Conservation (phyloP, 2,797 vertebrate genomes). For the Pampus argenteus region DNA sequence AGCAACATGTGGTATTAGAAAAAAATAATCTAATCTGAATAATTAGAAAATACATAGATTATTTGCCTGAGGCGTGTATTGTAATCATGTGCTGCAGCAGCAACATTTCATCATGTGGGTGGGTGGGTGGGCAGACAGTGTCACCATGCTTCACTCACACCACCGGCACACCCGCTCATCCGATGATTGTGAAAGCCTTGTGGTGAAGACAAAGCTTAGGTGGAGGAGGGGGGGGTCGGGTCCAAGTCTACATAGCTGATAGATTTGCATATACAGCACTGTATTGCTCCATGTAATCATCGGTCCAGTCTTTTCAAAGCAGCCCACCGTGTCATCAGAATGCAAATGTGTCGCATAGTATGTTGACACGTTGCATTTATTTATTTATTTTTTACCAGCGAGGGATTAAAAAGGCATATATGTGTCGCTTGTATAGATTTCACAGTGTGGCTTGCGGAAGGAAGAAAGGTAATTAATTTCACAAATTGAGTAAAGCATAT, state of each 20-base stretch:
- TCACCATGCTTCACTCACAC: conserved; percentile 46
- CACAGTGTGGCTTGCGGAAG: conserved; percentile 3
- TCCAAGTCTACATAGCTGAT: conserved; percentile 31
- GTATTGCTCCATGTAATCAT: conserved; percentile 46
- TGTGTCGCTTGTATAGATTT: conserved; percentile 25
- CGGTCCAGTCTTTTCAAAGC: conserved; percentile 18
- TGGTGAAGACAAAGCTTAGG: conserved; percentile 34
- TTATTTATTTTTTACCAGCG: conserved; percentile 21
- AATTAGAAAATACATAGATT: conserved; percentile 65
- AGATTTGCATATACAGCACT: conserved; percentile 62
- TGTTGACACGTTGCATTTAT: conserved; percentile 19
- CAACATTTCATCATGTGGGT: conserved; percentile 61
- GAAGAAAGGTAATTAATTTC: conserved; percentile 56
- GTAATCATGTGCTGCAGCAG: conserved; percentile 56
- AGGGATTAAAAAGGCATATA: conserved; percentile 28
- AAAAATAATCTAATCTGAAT: conserved; percentile 55
- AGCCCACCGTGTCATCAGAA: conserved; percentile 53
- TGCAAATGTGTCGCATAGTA: conserved; percentile 47
- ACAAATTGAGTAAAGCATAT: conserved; percentile 42
- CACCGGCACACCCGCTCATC: conserved; percentile 27
- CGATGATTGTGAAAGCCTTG: conserved; percentile 39
- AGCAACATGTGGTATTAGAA: conserved; percentile 47
- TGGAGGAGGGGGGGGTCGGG: neutral
- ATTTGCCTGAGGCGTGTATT: conserved; percentile 43
- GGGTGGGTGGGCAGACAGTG: conserved; percentile 26